Evolutionary conservation across 2,113 vertebrate genomes (phyloP).

Genomic region (Sturnira hondurensis): DNA sequence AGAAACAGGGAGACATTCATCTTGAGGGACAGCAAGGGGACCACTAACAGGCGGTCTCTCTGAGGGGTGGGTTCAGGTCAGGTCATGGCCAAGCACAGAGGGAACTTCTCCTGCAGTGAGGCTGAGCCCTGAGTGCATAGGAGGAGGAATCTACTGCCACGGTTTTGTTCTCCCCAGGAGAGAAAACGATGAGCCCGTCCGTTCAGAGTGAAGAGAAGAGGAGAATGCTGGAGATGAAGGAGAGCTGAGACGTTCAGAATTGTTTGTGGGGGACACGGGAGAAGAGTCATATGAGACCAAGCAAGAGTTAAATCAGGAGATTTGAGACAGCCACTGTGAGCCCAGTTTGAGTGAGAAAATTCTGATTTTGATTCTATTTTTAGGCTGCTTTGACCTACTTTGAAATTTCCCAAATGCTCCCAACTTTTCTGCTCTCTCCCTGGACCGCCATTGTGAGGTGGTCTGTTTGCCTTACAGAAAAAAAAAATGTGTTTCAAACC

Average conservation of each 20-base stretch:
- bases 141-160: not conserved
- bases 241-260: not conserved
- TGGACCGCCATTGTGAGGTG: not conserved
- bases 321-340: not conserved
- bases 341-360: not conserved
- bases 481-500: not conserved
- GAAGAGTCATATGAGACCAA: not conserved
- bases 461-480: not conserved
- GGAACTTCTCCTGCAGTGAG: rapidly evolving
- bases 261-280: not conserved
- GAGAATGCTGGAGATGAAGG: not conserved
- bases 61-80: not conserved
- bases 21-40: not conserved
- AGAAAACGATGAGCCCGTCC: not conserved
- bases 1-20: not conserved
- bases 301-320: not conserved
- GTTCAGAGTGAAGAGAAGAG: not conserved
- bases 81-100: rapidly evolving
- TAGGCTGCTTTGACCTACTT: slow-evolving; percentile 40
- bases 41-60: rapidly evolving
- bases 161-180: not conserved
- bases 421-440: not conserved
- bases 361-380: slow-evolving; percentile 18
- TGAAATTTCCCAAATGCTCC: slow-evolving; percentile 23
- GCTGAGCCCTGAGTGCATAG: not conserved